phyloP scores from a whole-genome alignment of 2,888 invertebrate species.

The Cryptops parisi region DNA sequence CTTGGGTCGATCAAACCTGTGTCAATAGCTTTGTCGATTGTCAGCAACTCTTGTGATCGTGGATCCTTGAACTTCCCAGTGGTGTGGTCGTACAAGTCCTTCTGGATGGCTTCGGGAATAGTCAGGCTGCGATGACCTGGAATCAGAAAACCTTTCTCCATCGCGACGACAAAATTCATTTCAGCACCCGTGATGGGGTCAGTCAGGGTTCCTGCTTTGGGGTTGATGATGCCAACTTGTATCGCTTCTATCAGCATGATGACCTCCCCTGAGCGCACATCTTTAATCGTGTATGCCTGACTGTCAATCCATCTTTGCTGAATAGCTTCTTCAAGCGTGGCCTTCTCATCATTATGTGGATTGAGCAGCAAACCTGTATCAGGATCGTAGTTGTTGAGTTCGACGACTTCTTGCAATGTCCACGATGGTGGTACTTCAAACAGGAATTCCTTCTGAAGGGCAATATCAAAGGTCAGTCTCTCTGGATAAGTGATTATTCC shows the following conservation, averaged over 20 bases:
- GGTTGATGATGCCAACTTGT: constrained; percentile 52
- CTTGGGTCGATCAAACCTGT: constrained; percentile 70
- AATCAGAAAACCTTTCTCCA: constrained; percentile 63
- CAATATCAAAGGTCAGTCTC: constrained; percentile 20
- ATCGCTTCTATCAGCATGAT: constrained; percentile 68
- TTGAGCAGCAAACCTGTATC: constrained; percentile 51
- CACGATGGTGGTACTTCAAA: constrained; percentile 46
- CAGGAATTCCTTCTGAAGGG: constrained; percentile 19
- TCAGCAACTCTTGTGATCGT: constrained; percentile 59
- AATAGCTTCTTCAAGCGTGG: constrained; percentile 30
- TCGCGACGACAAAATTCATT: constrained; percentile 65
- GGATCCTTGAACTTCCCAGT: constrained; percentile 69
- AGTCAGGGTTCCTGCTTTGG: constrained; percentile 58
- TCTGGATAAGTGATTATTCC: constrained; percentile 17
- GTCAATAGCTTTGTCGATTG: constrained; percentile 67
- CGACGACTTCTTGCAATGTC: constrained; percentile 66
- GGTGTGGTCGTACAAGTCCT: constrained; percentile 74
- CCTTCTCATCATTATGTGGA: constrained; percentile 45
- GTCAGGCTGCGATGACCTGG: constrained; percentile 69
- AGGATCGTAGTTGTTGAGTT: constrained; percentile 62
- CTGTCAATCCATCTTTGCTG: constrained; percentile 45
- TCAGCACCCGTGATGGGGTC: constrained; percentile 59
- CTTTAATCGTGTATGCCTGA: constrained; percentile 58
- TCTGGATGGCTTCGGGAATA: constrained; percentile 75
- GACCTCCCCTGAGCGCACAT: constrained; percentile 63